phyloP scores from a whole-genome alignment of 2,888 invertebrate genomes.

The Torymus tubicola region DNA sequence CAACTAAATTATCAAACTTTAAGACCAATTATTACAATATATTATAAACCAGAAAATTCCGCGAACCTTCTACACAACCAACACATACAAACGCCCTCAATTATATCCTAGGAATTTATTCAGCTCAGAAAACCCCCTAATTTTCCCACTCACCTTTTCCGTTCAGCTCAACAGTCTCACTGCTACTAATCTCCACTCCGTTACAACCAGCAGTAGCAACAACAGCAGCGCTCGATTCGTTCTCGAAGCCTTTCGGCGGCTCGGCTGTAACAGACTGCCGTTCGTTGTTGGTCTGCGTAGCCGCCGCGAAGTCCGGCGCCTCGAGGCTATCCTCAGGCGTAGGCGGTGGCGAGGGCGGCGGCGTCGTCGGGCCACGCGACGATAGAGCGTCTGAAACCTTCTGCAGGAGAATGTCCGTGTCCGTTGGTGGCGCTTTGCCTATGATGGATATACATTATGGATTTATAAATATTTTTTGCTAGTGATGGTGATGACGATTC shows the following conservation, averaged over 20 bases:
- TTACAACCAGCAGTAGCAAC: too few relatives aligned
- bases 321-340: slow-evolving; percentile 39
- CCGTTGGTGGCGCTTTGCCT: slow-evolving; percentile 62
- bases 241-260: not conserved
- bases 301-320: not conserved
- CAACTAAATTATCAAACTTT: too few relatives aligned
- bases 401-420: slow-evolving; percentile 72
- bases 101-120: too few relatives aligned
- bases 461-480: not conserved
- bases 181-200: too few relatives aligned
- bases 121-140: too few relatives aligned
- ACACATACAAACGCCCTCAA: too few relatives aligned
- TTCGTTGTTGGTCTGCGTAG: not conserved
- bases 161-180: too few relatives aligned
- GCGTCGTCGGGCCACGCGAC: slow-evolving; percentile 60
- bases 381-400: slow-evolving; percentile 73
- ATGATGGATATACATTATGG: not conserved
- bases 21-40: too few relatives aligned
- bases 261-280: not conserved
- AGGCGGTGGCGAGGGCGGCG: slow-evolving; percentile 56
- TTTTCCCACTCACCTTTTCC: too few relatives aligned
- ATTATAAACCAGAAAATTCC: too few relatives aligned
- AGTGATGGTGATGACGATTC: too few relatives aligned
- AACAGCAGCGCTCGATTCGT: not conserved
- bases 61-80: too few relatives aligned